Evolutionary conservation across 2,113 vertebrate species (phyloP).

Genomic region (Cyprinodon tularosa): DNA sequence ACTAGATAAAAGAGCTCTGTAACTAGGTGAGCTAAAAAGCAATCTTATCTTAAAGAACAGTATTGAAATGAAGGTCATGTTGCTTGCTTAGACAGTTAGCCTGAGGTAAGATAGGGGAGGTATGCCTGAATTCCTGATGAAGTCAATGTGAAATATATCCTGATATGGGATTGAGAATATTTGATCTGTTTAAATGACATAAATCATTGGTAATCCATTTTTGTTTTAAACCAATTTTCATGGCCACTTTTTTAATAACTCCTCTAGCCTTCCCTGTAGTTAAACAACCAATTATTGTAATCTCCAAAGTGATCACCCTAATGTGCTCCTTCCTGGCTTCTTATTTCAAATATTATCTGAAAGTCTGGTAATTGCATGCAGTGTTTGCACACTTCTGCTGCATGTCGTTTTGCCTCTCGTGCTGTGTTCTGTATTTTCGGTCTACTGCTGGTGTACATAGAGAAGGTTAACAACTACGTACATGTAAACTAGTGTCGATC

Average conservation of each 20-base stretch:
- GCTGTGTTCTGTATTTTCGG: not conserved
- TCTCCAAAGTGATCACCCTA: slow-evolving; percentile 43
- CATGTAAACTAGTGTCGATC: not conserved
- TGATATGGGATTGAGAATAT: slow-evolving; percentile 18
- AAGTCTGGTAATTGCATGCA: slow-evolving; percentile 67
- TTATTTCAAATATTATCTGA: slow-evolving; percentile 63
- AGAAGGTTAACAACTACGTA: not conserved
- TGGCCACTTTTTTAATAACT: slow-evolving; percentile 35
- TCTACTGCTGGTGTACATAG: not conserved
- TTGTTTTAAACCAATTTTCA: slow-evolving; percentile 48
- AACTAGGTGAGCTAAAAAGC: slow-evolving; percentile 43
- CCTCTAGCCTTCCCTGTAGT: slow-evolving; percentile 35
- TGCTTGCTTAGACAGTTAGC: slow-evolving; percentile 11
- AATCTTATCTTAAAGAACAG: slow-evolving; percentile 61
- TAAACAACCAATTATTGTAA: slow-evolving; percentile 57
- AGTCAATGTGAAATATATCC: slow-evolving; percentile 37
- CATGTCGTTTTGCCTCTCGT: slow-evolving; percentile 35
- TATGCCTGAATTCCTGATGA: slow-evolving; percentile 11
- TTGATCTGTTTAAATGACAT: slow-evolving; percentile 43
- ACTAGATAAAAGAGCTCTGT: slow-evolving; percentile 46
- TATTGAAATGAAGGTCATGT: slow-evolving; percentile 64
- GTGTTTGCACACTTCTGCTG: slow-evolving; percentile 24
- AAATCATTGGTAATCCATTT: slow-evolving; percentile 32
- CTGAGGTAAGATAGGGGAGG: slow-evolving; percentile 5
- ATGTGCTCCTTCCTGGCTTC: slow-evolving; percentile 38